These are phyloP conservation scores for Cantharis rustica DNA, from an alignment of 2,888 invertebrate species.

Conservation along the genomic window DNA sequence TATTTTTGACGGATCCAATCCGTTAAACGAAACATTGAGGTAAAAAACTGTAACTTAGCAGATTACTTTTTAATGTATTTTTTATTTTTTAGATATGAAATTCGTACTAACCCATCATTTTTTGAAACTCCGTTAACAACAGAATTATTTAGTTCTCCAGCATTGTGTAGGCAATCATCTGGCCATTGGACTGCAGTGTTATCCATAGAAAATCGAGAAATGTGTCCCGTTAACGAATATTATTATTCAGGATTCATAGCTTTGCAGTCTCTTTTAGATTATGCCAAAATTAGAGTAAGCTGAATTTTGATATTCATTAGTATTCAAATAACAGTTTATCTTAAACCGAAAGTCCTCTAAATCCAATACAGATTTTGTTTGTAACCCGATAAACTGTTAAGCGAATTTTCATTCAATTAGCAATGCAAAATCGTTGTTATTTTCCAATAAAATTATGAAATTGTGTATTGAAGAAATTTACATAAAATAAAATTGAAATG, in stretches of 20 bases:
- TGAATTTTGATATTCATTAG: neutral
- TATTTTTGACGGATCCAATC: constrained; percentile 65
- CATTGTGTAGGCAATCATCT: constrained; percentile 69
- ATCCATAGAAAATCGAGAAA: constrained; percentile 70
- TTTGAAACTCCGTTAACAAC: constrained; percentile 69
- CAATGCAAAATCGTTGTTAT: neutral
- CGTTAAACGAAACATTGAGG: constrained; percentile 59
- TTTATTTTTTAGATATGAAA: constrained; percentile 65
- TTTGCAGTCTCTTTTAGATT: constrained; percentile 72
- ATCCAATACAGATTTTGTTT: neutral
- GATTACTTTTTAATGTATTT: neutral
- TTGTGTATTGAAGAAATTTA: neutral
- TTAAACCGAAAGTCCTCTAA: neutral
- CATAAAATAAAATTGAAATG: neutral
- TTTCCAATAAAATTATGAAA: neutral
- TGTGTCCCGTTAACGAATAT: constrained; percentile 77
- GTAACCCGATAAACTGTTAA: neutral
- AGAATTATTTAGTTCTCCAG: constrained; percentile 67
- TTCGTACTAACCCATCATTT: constrained; percentile 72
- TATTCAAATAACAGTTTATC: neutral
- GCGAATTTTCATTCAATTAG: neutral
- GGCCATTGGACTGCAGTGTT: constrained; percentile 68
- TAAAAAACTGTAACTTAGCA: constrained; percentile 45
- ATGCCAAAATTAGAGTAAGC: constrained; percentile 70
- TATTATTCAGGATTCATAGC: constrained; percentile 77